phyloP scores from a whole-genome alignment of 2,888 invertebrate species.

The Nebria brevicollis region DNA sequence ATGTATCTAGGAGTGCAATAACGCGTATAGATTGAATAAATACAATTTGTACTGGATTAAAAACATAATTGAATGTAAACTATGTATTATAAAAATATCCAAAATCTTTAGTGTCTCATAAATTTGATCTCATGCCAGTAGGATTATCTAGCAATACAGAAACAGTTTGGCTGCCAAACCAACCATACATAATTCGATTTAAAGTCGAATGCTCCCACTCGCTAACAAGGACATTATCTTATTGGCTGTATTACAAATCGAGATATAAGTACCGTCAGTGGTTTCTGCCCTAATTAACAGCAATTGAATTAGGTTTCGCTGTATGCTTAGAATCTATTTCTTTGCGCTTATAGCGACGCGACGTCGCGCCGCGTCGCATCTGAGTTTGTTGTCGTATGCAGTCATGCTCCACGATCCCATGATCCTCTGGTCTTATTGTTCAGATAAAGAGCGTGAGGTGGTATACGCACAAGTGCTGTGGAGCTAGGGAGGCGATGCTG shows the following conservation, averaged over 20 bases:
- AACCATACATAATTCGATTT: neutral
- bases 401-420: neutral
- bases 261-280: neutral
- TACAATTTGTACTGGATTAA: too few species aligned
- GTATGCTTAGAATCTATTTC: neutral
- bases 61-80: too few species aligned
- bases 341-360: neutral
- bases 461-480: neutral
- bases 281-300: neutral
- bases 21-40: too few species aligned
- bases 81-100: too few species aligned
- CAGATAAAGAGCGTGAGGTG: neutral
- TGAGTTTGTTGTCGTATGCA: neutral
- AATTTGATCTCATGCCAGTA: neutral
- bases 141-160: neutral
- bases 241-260: neutral
- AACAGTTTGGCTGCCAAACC: neutral
- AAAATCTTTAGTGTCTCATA: too few species aligned
- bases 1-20: too few species aligned
- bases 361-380: neutral
- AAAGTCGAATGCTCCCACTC: neutral
- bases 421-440: neutral
- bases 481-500: neutral
- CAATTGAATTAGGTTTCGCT: neutral
- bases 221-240: neutral